Conservation (phyloP, 1,140 invertebrate species). For the Ridgeia piscesae region DNA sequence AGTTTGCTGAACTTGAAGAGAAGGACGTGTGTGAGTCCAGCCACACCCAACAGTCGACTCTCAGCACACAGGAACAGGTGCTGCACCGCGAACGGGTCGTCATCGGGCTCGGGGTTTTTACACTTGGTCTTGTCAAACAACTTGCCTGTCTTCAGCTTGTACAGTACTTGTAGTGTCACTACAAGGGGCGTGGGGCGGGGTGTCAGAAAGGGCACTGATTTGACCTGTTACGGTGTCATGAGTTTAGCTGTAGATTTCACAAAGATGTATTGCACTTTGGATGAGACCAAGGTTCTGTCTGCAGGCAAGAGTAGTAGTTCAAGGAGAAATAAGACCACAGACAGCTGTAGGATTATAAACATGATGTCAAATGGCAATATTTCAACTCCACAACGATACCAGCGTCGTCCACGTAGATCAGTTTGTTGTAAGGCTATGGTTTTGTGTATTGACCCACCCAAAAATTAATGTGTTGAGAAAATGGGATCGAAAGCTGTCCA, state of each 20-base stretch:
- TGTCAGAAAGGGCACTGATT: too few species aligned
- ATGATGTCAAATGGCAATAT: too few species aligned
- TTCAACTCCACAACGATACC: too few species aligned
- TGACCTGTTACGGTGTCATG: too few species aligned
- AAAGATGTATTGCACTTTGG: background rate
- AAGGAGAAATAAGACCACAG: background rate
- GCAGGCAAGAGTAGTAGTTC: background rate
- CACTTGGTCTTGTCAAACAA: slow-evolving; percentile 71
- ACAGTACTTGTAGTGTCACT: slow-evolving; percentile 82
- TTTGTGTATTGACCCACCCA: too few species aligned
- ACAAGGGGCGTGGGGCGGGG: slow-evolving; percentile 84
- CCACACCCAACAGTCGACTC: slow-evolving; percentile 84
- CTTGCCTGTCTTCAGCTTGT: slow-evolving; percentile 96
- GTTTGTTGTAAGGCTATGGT: too few species aligned
- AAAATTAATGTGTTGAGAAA: too few species aligned
- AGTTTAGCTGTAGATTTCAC: too few species aligned
- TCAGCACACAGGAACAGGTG: slow-evolving; percentile 90
- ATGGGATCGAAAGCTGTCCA: too few species aligned
- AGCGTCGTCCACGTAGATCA: too few species aligned
- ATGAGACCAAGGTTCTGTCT: background rate
- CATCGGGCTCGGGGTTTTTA: slow-evolving; percentile 60
- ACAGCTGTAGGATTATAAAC: background rate
- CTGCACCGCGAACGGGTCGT: slow-evolving; percentile 92
- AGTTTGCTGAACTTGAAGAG: slow-evolving; percentile 93
- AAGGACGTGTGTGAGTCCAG: slow-evolving; percentile 89